Percentiles rank a stretch among this genome's conserved stretches.
Evolutionary conservation across 2,797 vertebrate species (phyloP).

Genomic region (Peromyscus attwateri): DNA sequence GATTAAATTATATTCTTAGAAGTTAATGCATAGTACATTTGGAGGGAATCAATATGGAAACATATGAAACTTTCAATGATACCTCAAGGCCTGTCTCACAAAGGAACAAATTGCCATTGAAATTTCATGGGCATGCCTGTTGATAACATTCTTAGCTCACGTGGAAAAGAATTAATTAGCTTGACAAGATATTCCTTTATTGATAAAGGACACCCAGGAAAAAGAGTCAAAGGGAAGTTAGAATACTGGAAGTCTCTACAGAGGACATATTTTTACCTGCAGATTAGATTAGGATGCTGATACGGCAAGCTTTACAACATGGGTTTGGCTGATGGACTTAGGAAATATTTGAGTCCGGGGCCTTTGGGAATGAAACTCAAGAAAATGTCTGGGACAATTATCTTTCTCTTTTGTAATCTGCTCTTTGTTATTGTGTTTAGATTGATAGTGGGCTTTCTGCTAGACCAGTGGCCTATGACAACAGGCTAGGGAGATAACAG

Average conservation of each 20-base stretch:
- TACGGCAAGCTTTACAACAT: constrained; percentile 32
- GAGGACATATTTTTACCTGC: constrained; percentile 72
- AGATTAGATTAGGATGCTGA: constrained; percentile 77
- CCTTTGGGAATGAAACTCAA: constrained; percentile 61
- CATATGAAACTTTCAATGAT: constrained; percentile 20
- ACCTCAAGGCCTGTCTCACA: neutral
- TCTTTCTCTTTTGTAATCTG: constrained; percentile 74
- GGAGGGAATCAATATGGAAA: neutral
- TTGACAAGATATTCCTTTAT: constrained; percentile 57
- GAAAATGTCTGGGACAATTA: constrained; percentile 73
- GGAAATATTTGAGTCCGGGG: constrained; percentile 60
- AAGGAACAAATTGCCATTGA: constrained; percentile 21
- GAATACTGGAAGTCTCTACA: constrained; percentile 52
- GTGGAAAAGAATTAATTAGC: constrained; percentile 69
- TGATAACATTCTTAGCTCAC: constrained; percentile 66
- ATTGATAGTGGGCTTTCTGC: constrained; percentile 83
- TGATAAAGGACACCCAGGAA: constrained; percentile 69
- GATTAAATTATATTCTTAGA: neutral
- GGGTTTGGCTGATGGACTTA: constrained; percentile 32
- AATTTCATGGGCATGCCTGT: constrained; percentile 26
- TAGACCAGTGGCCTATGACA: constrained; percentile 83
- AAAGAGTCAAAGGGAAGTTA: constrained; percentile 73
- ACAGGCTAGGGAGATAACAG: constrained; percentile 81
- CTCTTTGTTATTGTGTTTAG: constrained; percentile 81
- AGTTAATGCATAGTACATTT: neutral